Evolutionary conservation across 2,888 invertebrate species (phyloP), one percentile per base, ranked within the genome.

Genomic region (Lithophane ornitopus): DNA sequence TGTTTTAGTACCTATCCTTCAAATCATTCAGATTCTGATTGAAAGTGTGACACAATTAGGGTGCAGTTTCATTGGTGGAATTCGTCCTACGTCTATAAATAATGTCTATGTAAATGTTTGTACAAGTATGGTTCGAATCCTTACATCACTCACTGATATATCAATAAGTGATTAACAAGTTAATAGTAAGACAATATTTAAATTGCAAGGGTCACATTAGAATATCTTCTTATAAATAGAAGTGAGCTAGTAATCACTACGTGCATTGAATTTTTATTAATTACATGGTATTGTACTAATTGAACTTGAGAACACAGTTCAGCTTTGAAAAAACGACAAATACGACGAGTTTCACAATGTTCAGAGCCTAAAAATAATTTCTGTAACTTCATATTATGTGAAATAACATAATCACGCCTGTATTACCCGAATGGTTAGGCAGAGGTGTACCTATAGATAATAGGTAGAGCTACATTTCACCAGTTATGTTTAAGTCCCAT

Each of bases 201-300:
- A 71, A 76, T 74, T 76, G 62, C 49, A 76, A 46, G 34, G 28
- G 46, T 74, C 70, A 59, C 58, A 80, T 78, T 72, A 73, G 59
- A 81, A 75, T 78, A 73, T 73, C 39, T 75, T 44, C 26, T 71
- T 46, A 41, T 52, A 68, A 80, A 76, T 81, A 76, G 81, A 81
- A 74, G 65, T 76, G 76, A 80, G 81, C 76, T 59, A 74, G 52
- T 81, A 76, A 69, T 61, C 41, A 3, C 3, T 66, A 26, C 46
- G 65, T 69, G 75, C 8, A 26, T 69, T 54, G 65, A 75, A 41
- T 80, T 19, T 52, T 2, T 41, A 54, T 58, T 46, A 2, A 34
- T n/a, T 75, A 34, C 22, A 16, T 41, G 3, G 56, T 28, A 59
- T 6, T 54, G 28, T 54, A 19, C n/a, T 61, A 28, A 28, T 41